Base-by-base conservation (phyloP, 2,113 vertebrate genomes). In the Phrynosoma blainvillii region DNA sequence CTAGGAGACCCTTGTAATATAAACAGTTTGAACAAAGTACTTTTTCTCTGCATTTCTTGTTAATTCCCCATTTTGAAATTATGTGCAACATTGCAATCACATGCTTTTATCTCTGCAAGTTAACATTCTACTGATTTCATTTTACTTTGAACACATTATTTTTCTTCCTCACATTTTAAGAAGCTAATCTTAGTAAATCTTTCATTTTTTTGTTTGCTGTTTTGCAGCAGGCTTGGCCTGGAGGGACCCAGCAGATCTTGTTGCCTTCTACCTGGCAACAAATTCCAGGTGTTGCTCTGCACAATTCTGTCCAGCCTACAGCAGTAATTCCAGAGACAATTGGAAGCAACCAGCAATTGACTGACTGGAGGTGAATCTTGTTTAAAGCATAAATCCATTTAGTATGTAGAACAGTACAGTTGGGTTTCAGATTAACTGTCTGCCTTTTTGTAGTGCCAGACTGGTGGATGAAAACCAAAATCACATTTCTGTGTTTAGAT, bases 181-280 rank as follows among this genome's bases (percentile, higher is more conserved):
- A 88, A 0, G 68, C 73, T 92, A 95, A 90, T 85, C 81, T 93
- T 93, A 96, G 91, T 94, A 87, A 95, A 91, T 87, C 89, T 86
- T 56, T 52, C 89, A 90, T 96, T 86, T 95, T 36, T 96, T 79
- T 95, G 16, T 95, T 94, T 97, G 93, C 94, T 95, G 96, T 96
- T 94, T 95, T 96, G 92, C 96, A 99, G 98, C 99, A 99, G 97
- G 98, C 98, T 89, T 99, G 99, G 99, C 98, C 98, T 25, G 97
- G 98, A 59, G 98, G 98, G 84, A 98, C 99, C 73, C 98, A 99
- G 92, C 99, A 99, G 96, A 99, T 99, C 87, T 96, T 99, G 93
- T 98, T 99, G 85, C 99, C 98, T 66, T 99, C 99, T 77, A 97
- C 98, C 20, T 99, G 99, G 99, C 99, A 99, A 95, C 98, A 99